Evolutionary conservation across 2,888 invertebrate species (phyloP), one percentile per base, ranked within the genome.

Genomic region (Tridacna crocea): DNA sequence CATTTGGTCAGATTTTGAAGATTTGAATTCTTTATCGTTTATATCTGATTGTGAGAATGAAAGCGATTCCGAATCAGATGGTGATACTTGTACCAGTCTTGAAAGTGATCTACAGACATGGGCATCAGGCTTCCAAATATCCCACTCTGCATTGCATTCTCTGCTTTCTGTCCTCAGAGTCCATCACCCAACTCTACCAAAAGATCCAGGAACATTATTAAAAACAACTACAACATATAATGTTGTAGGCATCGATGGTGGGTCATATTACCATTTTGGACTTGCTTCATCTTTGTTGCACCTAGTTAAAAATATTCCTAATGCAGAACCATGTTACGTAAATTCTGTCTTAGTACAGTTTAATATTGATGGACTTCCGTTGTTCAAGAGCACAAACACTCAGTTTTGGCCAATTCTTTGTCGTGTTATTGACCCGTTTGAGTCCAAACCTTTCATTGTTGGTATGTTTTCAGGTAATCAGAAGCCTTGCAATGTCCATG

Each of bases 361-460:
- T 15, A 82, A 82, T 73, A 82, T 82, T 72, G 79, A 82, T 74
- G 82, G 82, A 6, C 65, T 82, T 19, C 82, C 79, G 60, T 48
- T 82, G 36, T 77, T 82, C 58, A 79, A 76, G 46, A 82, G 79
- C 51, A 48, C 79, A 10, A 72, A 48, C 51, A 46, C 47, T 2
- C 81, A 82, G 72, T 55, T 82, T 51, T 82, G 81, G 81, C 77
- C 77, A 19, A 82, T 82, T 36, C 51, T 82, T n/a, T 74, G 81
- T 13, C 65, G 78, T 46, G n/a, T 77, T n/a, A 58, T 51, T 11
- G 48, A 27, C 4, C 77, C 78, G 60, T 70, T 27, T 47, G 6
- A 46, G 22, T 48, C 27, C 19, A 74, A 75, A 24, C 81, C 77
- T 19, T 82, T 82, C 61, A 48, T 78, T 8, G 75, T 82, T 24